Percentiles rank a stretch among this genome's conserved stretches.
phyloP scores from a whole-genome alignment of 2,888 invertebrate genomes.

The Caenorhabditis sp. region DNA sequence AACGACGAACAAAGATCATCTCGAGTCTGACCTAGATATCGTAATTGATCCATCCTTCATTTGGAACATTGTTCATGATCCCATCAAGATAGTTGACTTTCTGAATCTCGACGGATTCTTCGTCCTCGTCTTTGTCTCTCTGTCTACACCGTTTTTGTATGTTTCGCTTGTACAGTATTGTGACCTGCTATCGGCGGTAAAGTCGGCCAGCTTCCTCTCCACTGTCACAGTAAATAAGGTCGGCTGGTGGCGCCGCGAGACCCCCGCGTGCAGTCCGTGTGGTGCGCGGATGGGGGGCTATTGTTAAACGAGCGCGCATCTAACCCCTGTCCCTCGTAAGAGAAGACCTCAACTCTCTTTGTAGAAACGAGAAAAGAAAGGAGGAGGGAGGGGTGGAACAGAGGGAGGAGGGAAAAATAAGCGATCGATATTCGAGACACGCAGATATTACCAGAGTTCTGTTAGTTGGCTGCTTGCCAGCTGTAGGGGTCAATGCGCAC shows the following conservation, averaged over 20 bases:
- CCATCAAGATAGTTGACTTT: background rate
- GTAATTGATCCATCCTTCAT: background rate
- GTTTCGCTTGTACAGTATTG: constrained; percentile 47
- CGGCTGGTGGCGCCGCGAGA: constrained; percentile 49
- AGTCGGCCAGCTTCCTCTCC: constrained; percentile 53
- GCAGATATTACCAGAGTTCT: constrained; percentile 45
- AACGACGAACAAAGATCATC: background rate
- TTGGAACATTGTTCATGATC: constrained; percentile 15
- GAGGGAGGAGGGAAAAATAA: constrained; percentile 34
- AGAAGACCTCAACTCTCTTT: constrained; percentile 24
- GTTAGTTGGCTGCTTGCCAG: constrained; percentile 61
- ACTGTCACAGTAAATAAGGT: constrained; percentile 65
- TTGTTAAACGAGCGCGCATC: constrained; percentile 55
- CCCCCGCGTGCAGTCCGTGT: constrained; percentile 44
- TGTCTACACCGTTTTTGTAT: background rate
- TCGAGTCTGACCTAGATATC: background rate
- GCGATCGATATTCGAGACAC: constrained; percentile 51
- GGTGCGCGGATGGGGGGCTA: constrained; percentile 38
- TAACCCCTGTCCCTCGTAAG: constrained; percentile 27
- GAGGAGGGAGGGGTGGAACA: constrained; percentile 5
- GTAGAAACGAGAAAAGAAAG: constrained; percentile 27
- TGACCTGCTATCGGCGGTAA: constrained; percentile 50
- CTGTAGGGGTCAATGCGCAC: constrained; percentile 58
- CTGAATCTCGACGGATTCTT: background rate
- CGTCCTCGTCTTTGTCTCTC: background rate